Conservation (phyloP, 1,140 invertebrate genomes). For the Bombyx mandarina region DNA sequence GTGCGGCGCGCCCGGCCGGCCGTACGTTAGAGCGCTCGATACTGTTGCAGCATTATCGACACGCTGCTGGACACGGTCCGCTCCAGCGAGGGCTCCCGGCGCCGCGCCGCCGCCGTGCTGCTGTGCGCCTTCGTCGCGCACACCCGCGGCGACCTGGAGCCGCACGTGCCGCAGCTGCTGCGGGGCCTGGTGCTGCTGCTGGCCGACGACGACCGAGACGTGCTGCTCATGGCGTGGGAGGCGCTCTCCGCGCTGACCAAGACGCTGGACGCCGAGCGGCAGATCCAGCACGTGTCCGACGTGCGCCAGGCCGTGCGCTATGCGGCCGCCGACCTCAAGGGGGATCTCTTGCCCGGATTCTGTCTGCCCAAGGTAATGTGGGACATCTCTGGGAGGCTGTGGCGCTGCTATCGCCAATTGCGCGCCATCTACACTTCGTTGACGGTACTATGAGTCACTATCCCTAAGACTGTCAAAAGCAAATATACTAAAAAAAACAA, state of each 20-base stretch:
- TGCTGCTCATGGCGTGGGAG: constrained; percentile 90
- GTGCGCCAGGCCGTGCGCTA: constrained; percentile 92
- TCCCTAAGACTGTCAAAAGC: too few relatives aligned
- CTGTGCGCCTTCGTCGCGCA: constrained; percentile 92
- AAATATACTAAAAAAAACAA: too few relatives aligned
- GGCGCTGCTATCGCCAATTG: too few relatives aligned
- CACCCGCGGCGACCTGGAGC: constrained; percentile 87
- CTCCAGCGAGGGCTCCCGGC: constrained; percentile 74
- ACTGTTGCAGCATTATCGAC: constrained; percentile 82
- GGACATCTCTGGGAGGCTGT: too few relatives aligned
- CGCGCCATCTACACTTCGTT: too few relatives aligned
- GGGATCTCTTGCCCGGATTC: constrained; percentile 90
- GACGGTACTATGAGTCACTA: too few relatives aligned
- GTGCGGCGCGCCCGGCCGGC: background rate
- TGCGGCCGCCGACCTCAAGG: constrained; percentile 89
- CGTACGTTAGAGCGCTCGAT: background rate
- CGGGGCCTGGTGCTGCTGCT: constrained; percentile 90
- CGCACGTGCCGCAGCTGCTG: constrained; percentile 90
- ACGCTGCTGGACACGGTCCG: constrained; percentile 87
- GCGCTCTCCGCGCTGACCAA: constrained; percentile 90
- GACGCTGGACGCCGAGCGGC: constrained; percentile 85
- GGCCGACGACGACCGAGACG: constrained; percentile 83
- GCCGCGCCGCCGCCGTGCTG: constrained; percentile 87
- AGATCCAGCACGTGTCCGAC: constrained; percentile 88
- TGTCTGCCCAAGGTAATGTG: constrained; percentile 84